A percentile compares a stretch with the other conserved stretches of the same genome.
Conservation (phyloP, 2,888 invertebrate genomes). For the Drosophila setosimentum region DNA sequence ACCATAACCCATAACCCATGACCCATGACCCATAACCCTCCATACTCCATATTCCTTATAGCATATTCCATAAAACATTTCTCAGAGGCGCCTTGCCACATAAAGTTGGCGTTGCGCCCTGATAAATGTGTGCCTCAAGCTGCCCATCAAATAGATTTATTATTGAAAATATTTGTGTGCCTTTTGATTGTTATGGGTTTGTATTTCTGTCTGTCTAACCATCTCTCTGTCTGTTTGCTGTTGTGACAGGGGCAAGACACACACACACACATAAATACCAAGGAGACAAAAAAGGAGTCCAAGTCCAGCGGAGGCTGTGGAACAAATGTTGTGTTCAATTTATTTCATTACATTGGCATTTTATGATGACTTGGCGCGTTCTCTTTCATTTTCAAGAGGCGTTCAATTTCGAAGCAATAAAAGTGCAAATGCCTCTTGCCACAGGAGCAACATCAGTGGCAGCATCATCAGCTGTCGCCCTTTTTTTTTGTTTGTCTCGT, state of each 20-base stretch:
- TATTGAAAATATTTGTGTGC: conserved; percentile 79
- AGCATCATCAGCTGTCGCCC: conserved; percentile 60
- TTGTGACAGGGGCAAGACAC: conserved; percentile 56
- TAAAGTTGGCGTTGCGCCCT: conserved; percentile 62
- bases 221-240: conserved; percentile 18
- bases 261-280: conserved; percentile 1
- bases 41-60: neutral
- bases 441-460: conserved; percentile 40
- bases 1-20: conserved; percentile 36
- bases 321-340: conserved; percentile 76
- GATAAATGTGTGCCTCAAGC: conserved; percentile 56
- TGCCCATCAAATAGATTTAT: conserved; percentile 81
- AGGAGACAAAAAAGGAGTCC: conserved; percentile 6
- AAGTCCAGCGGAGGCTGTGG: conserved; percentile 16
- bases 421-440: conserved; percentile 67
- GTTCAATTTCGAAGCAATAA: conserved; percentile 67
- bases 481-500: neutral
- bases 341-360: conserved; percentile 74
- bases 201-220: neutral
- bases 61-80: conserved; percentile 2
- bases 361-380: conserved; percentile 70
- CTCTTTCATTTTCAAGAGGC: conserved; percentile 56
- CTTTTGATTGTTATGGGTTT: conserved; percentile 68
- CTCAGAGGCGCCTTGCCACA: conserved; percentile 44
- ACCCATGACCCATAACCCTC: neutral